phyloP scores from a whole-genome alignment of 1,140 invertebrate species.

The Lethocerus indicus region DNA sequence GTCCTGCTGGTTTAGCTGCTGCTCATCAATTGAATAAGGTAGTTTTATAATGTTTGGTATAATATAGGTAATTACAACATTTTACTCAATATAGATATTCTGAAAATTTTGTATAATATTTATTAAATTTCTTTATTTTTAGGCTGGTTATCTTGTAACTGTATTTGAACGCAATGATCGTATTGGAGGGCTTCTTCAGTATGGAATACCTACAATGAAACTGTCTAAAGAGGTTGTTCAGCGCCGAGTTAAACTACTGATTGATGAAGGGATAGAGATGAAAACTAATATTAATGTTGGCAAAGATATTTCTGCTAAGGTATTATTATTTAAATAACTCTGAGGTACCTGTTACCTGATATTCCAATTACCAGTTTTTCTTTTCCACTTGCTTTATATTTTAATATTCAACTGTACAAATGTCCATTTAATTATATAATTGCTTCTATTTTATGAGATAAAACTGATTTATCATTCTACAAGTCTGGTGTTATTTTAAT shows the following conservation, averaged over 20 bases:
- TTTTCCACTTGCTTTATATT: no score
- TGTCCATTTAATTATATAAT: no score
- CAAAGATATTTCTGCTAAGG: conserved; percentile 67
- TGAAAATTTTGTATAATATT: neutral
- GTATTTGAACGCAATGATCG: conserved; percentile 95
- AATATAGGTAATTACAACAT: no score
- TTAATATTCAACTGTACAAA: no score
- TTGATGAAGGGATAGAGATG: conserved; percentile 82
- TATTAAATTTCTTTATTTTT: conserved; percentile 1
- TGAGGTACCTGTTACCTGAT: neutral
- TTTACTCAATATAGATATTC: neutral
- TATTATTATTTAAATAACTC: conserved; percentile 20
- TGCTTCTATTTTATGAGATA: no score
- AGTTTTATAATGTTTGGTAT: conserved; percentile 17
- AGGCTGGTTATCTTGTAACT: conserved; percentile 76
- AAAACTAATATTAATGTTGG: conserved; percentile 82
- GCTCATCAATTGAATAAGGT: conserved; percentile 96
- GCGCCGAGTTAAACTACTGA: conserved; percentile 70
- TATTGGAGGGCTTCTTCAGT: conserved; percentile 85
- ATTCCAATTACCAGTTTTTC: no score
- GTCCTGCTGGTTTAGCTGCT: conserved; percentile 85
- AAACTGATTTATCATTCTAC: no score
- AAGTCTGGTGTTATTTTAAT: no score
- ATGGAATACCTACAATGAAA: conserved; percentile 98
- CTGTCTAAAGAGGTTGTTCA: conserved; percentile 84